Evolutionary conservation across 1,140 invertebrate genomes (phyloP).

Genomic region (Dysdera silvatica): DNA sequence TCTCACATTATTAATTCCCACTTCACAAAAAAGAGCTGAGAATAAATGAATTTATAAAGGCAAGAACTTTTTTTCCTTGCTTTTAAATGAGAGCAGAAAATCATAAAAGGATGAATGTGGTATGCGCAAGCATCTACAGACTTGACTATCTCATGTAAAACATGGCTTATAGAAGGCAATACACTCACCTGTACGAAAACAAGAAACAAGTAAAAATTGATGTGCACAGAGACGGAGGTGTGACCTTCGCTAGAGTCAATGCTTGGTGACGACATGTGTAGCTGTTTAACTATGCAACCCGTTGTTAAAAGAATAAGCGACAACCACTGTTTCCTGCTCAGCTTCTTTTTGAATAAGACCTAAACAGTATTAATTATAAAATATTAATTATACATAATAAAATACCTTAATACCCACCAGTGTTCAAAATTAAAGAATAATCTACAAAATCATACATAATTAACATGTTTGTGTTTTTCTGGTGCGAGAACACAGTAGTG

Average conservation of each 20-base stretch:
- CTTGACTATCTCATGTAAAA: too few species aligned
- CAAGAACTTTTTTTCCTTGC: too few species aligned
- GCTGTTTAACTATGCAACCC: slow-evolving; percentile 86
- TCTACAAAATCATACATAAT: not conserved
- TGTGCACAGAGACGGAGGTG: not conserved
- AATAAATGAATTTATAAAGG: too few species aligned
- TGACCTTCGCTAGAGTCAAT: not conserved
- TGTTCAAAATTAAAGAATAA: not conserved
- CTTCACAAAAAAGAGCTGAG: too few species aligned
- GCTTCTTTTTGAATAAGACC: slow-evolving; percentile 75
- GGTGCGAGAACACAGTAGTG: too few species aligned
- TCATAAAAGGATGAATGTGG: too few species aligned
- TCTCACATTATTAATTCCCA: too few species aligned
- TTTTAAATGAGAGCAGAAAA: too few species aligned
- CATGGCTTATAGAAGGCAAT: too few species aligned
- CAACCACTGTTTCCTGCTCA: slow-evolving; percentile 78
- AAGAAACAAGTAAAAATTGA: slow-evolving; percentile 18
- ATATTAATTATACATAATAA: not conserved
- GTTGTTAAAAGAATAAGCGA: slow-evolving; percentile 75
- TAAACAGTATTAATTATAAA: slow-evolving; percentile 39
- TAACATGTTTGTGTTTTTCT: too few species aligned
- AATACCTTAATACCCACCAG: not conserved
- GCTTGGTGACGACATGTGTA: slow-evolving; percentile 53
- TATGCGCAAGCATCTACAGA: too few species aligned
- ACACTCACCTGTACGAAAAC: slow-evolving; percentile 28